Evolutionary conservation across 1,140 invertebrate species (phyloP).

Genomic region (Ips nitidus): DNA sequence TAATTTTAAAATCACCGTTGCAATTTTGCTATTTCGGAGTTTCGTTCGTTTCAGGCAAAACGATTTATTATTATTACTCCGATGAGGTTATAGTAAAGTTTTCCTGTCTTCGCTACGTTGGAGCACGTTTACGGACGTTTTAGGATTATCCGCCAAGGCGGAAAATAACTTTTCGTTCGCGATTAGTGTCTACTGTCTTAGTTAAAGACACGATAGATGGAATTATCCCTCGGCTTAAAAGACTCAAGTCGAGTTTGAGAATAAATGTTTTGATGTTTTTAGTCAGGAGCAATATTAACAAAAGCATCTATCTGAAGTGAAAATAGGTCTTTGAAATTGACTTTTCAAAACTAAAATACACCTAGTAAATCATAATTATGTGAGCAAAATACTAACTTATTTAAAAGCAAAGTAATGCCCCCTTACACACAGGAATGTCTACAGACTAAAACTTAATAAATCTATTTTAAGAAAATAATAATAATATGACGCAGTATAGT

Average conservation of each 20-base stretch:
- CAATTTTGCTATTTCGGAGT: neutral
- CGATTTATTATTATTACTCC: neutral
- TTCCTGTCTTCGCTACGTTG: neutral
- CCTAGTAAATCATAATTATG: too few species aligned
- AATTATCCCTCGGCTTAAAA: neutral
- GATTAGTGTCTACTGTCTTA: slow-evolving; percentile 3
- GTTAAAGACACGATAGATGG: neutral
- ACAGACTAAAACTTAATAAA: too few species aligned
- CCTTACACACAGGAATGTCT: too few species aligned
- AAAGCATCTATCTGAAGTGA: too few species aligned
- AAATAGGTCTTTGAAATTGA: too few species aligned
- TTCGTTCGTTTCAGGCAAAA: neutral
- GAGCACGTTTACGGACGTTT: neutral
- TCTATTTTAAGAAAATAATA: too few species aligned
- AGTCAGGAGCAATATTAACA: too few species aligned
- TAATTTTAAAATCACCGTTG: neutral
- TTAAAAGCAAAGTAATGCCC: too few species aligned
- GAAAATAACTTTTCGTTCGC: slow-evolving; percentile 2
- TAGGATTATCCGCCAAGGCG: slow-evolving; percentile 1
- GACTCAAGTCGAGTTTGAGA: neutral
- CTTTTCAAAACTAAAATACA: too few species aligned
- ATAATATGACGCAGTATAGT: too few species aligned
- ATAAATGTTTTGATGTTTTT: neutral
- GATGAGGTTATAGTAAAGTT: neutral
- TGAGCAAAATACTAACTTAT: too few species aligned